Percentiles rank a stretch among this genome's conserved stretches.
Conservation (phyloP, 2,113 vertebrate genomes). For the Rhinoderma darwinii region DNA sequence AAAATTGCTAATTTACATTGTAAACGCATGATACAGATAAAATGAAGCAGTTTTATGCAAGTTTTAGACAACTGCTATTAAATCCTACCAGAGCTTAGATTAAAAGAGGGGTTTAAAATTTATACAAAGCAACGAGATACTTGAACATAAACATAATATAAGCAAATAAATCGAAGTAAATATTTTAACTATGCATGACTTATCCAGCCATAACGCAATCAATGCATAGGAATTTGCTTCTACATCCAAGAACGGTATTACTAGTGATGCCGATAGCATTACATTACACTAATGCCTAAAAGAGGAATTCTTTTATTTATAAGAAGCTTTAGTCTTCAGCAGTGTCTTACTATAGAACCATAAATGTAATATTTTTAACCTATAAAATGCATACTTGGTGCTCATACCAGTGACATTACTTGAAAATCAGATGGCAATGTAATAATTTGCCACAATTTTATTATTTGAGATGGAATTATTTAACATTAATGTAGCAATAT, state of each 20-base stretch:
- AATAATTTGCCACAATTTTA: constrained; percentile 21
- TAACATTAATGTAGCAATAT: constrained; percentile 6
- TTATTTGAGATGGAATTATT: constrained; percentile 21
- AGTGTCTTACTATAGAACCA: neutral
- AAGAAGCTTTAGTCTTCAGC: neutral
- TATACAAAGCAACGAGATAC: constrained; percentile 7
- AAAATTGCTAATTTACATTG: constrained; percentile 47
- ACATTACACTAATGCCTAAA: constrained; percentile 43
- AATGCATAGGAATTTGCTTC: constrained; percentile 32
- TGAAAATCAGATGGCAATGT: neutral
- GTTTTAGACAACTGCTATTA: neutral
- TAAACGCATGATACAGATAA: constrained; percentile 27
- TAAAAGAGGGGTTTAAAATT: constrained; percentile 27
- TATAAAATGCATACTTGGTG: constrained; percentile 22
- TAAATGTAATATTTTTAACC: constrained; percentile 32
- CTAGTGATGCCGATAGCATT: constrained; percentile 3
- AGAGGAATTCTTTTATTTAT: constrained; percentile 51
- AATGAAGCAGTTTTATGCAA: constrained; percentile 27
- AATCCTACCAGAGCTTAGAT: neutral
- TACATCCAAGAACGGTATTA: constrained; percentile 12
- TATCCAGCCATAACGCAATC: constrained; percentile 26
- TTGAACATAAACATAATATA: constrained; percentile 35
- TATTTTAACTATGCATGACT: constrained; percentile 38
- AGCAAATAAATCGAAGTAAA: constrained; percentile 8
- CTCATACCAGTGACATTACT: constrained; percentile 1